Percentiles rank a stretch among this genome's conserved stretches.
Conservation (phyloP, 2,113 vertebrate genomes). For the Cebus imitator region DNA sequence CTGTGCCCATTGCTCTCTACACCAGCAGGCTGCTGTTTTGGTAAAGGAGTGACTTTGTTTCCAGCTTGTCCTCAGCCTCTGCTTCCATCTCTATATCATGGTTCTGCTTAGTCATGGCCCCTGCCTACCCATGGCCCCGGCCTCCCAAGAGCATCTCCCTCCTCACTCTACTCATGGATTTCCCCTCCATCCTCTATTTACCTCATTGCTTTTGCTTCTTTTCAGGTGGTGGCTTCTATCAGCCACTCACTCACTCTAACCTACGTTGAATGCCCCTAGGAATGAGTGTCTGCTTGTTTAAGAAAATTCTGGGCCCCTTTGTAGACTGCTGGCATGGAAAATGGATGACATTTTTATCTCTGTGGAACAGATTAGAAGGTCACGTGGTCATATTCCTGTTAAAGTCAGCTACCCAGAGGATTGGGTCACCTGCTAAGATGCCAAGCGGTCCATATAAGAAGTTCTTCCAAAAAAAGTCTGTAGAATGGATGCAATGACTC, state of each 20-base stretch:
- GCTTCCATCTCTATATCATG: fast-evolving
- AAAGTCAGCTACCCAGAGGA: not conserved
- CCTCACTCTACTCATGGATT: not conserved
- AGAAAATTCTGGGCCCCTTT: not conserved
- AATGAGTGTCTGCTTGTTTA: not conserved
- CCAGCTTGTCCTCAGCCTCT: not conserved
- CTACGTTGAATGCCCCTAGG: not conserved
- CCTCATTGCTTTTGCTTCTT: not conserved
- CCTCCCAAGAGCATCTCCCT: too few species aligned
- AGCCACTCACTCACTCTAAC: not conserved
- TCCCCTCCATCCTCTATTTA: not conserved
- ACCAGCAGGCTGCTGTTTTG: fast-evolving
- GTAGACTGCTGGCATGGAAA: not conserved
- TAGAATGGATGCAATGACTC: not conserved
- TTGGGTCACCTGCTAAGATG: not conserved
- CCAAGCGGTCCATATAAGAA: not conserved
- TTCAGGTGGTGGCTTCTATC: not conserved
- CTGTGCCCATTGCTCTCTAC: not conserved
- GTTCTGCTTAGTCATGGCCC: not conserved
- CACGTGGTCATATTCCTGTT: not conserved
- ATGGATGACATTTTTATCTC: too few species aligned
- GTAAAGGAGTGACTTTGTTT: not conserved
- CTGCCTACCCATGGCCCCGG: not conserved
- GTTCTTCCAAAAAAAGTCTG: not conserved
- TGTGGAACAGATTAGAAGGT: too few species aligned